Evolutionary conservation across 2,888 invertebrate species (phyloP).

Genomic region (Micoletzkya japonica): DNA sequence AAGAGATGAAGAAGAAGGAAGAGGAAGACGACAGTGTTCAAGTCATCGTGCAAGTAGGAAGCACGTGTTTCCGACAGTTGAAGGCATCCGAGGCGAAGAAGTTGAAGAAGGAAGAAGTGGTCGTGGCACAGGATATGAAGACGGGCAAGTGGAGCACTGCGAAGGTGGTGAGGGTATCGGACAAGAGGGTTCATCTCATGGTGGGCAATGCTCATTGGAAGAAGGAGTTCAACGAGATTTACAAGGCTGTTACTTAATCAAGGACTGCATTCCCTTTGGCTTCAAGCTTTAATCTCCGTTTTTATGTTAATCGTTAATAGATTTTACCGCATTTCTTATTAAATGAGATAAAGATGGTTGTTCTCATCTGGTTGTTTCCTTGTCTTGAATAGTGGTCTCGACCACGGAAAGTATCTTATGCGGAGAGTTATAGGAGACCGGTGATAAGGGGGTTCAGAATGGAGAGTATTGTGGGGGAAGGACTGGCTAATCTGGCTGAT

Average conservation of each 20-base stretch:
- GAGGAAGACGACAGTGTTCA: not conserved
- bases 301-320: not conserved
- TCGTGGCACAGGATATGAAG: constrained; percentile 26
- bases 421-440: not conserved
- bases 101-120: constrained; percentile 17
- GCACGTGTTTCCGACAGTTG: constrained; percentile 19
- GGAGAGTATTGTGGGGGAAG: not conserved
- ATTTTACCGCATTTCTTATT: not conserved
- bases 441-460: not conserved
- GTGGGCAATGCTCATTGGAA: constrained; percentile 26
- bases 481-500: constrained; percentile 3
- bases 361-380: not conserved
- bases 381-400: not conserved
- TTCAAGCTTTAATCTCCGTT: not conserved
- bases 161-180: constrained; percentile 14
- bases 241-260: not conserved
- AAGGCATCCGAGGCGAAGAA: constrained; percentile 1
- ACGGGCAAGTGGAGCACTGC: constrained; percentile 26
- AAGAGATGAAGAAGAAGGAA: not conserved
- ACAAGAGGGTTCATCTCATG: constrained; percentile 1
- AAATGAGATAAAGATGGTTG: not conserved
- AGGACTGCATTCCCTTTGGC: not conserved
- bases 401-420: constrained; percentile 3
- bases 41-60: constrained; percentile 27
- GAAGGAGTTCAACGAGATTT: constrained; percentile 25